Conservation (phyloP, 2,797 vertebrate species). For the Sebastiscus albofasciatus region DNA sequence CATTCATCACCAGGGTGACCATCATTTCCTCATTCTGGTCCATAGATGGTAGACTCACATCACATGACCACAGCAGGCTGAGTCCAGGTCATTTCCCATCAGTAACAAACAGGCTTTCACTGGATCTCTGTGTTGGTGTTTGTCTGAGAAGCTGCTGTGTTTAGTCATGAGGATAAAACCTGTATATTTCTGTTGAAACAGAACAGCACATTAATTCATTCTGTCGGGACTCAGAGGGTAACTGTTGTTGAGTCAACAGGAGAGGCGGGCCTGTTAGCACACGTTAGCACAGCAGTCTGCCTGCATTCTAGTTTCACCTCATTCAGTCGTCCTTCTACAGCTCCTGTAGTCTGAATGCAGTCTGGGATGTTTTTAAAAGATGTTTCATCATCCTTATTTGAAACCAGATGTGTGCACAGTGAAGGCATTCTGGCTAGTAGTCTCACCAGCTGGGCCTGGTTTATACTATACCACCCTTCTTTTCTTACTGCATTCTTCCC, state of each 20-base stretch:
- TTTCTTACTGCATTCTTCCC: background rate
- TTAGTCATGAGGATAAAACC: constrained; percentile 18
- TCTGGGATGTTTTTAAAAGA: background rate
- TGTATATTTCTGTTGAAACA: constrained; percentile 10
- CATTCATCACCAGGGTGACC: constrained; percentile 54
- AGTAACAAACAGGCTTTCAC: constrained; percentile 37
- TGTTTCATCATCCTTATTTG: background rate
- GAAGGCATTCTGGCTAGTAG: background rate
- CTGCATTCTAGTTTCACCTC: background rate
- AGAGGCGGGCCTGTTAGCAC: background rate
- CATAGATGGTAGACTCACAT: constrained; percentile 46
- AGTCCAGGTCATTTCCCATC: constrained; percentile 42
- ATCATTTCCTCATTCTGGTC: constrained; percentile 14
- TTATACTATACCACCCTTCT: background rate
- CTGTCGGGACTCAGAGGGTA: background rate
- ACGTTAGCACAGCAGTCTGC: background rate
- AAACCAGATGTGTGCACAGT: background rate
- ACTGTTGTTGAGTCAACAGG: constrained; percentile 19
- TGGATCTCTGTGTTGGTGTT: constrained; percentile 13
- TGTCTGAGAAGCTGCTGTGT: constrained; percentile 17
- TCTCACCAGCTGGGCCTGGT: constrained; percentile 35
- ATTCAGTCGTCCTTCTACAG: background rate
- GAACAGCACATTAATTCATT: background rate
- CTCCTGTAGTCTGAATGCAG: background rate
- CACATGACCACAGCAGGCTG: constrained; percentile 51